Conservation (phyloP, 2,113 vertebrate genomes). For the Labrus mixtus region DNA sequence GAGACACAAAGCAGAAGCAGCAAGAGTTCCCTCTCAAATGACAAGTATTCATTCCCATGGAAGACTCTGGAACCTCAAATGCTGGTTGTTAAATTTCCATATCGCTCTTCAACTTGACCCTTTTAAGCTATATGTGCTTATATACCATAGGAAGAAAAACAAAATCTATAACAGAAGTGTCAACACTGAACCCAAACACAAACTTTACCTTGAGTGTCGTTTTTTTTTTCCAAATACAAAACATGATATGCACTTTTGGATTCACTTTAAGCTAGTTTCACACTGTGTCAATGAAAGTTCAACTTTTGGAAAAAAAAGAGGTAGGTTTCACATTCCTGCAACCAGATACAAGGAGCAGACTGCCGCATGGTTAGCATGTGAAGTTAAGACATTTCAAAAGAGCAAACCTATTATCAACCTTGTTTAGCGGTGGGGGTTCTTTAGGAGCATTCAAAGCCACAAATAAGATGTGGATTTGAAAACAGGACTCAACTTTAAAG, state of each 20-base stretch:
- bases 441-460: conserved; percentile 5
- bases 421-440: conserved; percentile 42
- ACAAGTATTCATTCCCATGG: not conserved
- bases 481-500: conserved; percentile 8
- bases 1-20: conserved; percentile 14
- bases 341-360: conserved; percentile 50
- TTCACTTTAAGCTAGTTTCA: not conserved
- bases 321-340: conserved; percentile 43
- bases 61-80: conserved; percentile 3
- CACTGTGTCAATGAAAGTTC: conserved; percentile 46
- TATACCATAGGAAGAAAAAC: conserved; percentile 2
- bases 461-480: conserved; percentile 11
- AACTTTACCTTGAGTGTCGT: not conserved
- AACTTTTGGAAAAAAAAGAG: conserved; percentile 53
- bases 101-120: conserved; percentile 14
- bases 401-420: conserved; percentile 55
- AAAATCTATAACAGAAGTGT: conserved; percentile 3
- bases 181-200: conserved; percentile 9
- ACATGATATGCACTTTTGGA: not conserved
- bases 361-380: conserved; percentile 42
- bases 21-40: conserved; percentile 25
- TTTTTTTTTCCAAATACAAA: conserved; percentile 2
- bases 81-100: conserved; percentile 24
- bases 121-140: not conserved
- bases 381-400: conserved; percentile 46